Conservation (phyloP, 1,140 invertebrate species). For the Carcinoscorpius rotundicauda region DNA sequence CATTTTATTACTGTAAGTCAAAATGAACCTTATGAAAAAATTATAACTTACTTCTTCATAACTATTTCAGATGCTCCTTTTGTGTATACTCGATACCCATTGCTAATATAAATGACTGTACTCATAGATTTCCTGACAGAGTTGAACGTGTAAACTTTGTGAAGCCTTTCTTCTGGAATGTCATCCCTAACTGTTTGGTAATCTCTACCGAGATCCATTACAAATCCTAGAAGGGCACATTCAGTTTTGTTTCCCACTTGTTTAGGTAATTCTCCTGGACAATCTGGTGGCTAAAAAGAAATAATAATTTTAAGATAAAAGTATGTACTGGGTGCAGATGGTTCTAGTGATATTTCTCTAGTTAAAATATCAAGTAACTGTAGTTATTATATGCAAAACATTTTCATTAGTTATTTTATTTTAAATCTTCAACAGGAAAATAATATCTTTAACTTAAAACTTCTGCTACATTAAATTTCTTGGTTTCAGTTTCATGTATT, state of each 20-base stretch:
- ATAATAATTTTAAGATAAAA: background rate
- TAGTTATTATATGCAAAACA: too few species aligned
- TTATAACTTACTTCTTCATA: constrained; percentile 82
- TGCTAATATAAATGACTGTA: constrained; percentile 68
- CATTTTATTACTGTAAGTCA: too few species aligned
- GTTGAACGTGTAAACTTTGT: constrained; percentile 96
- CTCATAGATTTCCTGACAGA: constrained; percentile 98
- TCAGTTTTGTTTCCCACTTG: constrained; percentile 99
- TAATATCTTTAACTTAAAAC: too few species aligned
- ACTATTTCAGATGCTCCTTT: constrained; percentile 99
- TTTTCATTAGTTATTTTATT: too few species aligned
- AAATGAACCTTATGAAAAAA: too few species aligned
- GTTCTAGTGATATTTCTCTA: too few species aligned
- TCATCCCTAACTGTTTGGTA: constrained; percentile 84
- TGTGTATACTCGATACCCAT: constrained; percentile 82
- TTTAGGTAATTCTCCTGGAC: constrained; percentile 69
- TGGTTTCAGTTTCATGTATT: too few species aligned
- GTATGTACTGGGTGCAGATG: background rate
- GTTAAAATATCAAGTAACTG: too few species aligned
- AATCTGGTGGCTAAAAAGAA: constrained; percentile 42
- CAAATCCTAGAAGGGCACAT: constrained; percentile 91
- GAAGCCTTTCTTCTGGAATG: constrained; percentile 79
- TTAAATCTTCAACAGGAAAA: too few species aligned
- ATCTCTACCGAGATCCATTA: constrained; percentile 72
- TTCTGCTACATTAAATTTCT: too few species aligned